Evolutionary conservation across 2,888 invertebrate genomes (phyloP).

Genomic region (Cryptus armator): DNA sequence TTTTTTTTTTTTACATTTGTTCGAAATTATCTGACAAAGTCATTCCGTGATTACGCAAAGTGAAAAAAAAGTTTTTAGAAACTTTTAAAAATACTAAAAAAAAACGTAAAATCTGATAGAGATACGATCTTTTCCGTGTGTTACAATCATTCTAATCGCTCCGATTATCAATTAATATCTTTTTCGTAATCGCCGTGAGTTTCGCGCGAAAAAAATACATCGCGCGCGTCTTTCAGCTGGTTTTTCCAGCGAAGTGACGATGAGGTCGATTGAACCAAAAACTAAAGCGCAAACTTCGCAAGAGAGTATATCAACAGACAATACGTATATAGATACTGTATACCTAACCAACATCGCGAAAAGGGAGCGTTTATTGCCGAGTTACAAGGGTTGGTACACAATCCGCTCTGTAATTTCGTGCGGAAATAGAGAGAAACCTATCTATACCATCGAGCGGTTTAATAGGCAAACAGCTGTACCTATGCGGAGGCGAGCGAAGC

Average conservation of each 20-base stretch:
- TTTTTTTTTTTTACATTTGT: neutral
- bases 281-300: neutral
- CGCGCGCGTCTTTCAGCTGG: too few species aligned
- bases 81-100: neutral
- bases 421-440: constrained; percentile 43
- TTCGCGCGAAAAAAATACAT: too few species aligned
- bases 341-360: constrained; percentile 29
- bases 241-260: neutral
- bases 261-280: neutral
- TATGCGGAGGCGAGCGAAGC: constrained; percentile 30
- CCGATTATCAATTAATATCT: neutral
- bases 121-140: neutral
- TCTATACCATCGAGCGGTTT: constrained; percentile 44
- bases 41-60: neutral
- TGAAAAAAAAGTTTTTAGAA: neutral
- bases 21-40: neutral
- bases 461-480: constrained; percentile 54
- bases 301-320: neutral
- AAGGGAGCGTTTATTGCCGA: constrained; percentile 54
- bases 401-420: constrained; percentile 49
- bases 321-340: neutral
- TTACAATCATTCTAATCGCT: neutral
- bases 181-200: too few species aligned
- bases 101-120: too few species aligned
- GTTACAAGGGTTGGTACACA: constrained; percentile 55